phyloP scores from a whole-genome alignment of 2,113 vertebrate genomes.

The Elgaria multicarinata region DNA sequence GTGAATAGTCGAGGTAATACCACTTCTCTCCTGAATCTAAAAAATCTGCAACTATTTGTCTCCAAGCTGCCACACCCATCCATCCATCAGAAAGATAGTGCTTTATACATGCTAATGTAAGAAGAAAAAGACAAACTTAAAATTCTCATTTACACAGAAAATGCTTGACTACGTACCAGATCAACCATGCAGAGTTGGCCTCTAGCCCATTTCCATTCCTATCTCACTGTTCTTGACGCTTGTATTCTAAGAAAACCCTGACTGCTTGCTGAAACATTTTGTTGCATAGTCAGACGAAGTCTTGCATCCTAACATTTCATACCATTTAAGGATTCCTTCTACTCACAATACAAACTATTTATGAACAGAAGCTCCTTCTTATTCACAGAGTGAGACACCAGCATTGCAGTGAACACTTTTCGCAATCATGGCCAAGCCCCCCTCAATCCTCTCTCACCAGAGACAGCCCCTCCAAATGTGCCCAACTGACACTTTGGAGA shows the following conservation, averaged over 20 bases:
- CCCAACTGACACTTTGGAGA: too few species aligned
- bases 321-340: background rate
- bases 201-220: background rate
- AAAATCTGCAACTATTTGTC: background rate
- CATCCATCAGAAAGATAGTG: background rate
- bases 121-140: background rate
- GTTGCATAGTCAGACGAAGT: background rate
- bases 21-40: background rate
- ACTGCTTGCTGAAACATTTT: background rate
- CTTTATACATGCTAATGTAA: background rate
- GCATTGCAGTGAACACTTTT: too few species aligned
- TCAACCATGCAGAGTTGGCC: too few species aligned
- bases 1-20: background rate
- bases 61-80: background rate
- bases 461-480: too few species aligned
- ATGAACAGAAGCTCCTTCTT: background rate
- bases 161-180: background rate
- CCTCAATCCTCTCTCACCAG: too few species aligned
- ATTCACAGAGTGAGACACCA: background rate
- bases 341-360: background rate
- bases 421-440: too few species aligned
- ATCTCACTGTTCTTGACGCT: background rate
- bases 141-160: background rate
- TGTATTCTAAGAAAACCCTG: background rate
- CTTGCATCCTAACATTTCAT: too few species aligned